Evolutionary conservation across 2,113 vertebrate species (phyloP).

Genomic region (Tachysurus fulvidraco): DNA sequence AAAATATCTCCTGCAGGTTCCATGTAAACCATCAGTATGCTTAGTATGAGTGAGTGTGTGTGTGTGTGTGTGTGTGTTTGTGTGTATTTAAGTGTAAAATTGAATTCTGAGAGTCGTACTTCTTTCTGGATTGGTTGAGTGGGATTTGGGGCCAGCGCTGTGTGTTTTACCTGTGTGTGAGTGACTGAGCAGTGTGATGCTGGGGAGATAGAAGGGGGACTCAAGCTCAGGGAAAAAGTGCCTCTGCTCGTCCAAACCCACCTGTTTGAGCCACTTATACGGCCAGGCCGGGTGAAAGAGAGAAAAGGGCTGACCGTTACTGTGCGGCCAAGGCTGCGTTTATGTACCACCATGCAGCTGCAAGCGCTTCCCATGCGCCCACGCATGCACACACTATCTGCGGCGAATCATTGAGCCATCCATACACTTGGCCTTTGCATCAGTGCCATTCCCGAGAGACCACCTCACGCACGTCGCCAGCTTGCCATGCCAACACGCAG

Average conservation of each 20-base stretch:
- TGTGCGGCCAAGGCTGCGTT: constrained; percentile 66
- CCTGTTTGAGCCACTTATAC: constrained; percentile 78
- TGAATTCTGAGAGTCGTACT: constrained; percentile 6
- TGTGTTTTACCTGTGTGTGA: constrained; percentile 55
- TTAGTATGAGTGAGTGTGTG: constrained; percentile 3
- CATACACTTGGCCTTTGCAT: constrained; percentile 43
- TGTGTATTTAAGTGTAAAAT: background rate
- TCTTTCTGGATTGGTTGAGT: constrained; percentile 27
- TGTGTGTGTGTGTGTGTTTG: background rate
- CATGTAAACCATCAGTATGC: constrained; percentile 10
- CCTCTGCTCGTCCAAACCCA: constrained; percentile 73
- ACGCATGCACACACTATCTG: constrained; percentile 71
- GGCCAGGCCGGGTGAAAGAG: constrained; percentile 71
- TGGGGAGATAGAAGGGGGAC: constrained; percentile 45
- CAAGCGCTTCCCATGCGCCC: constrained; percentile 68
- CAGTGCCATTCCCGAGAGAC: constrained; percentile 41
- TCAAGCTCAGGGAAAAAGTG: constrained; percentile 62
- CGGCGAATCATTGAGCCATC: constrained; percentile 43
- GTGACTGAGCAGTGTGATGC: constrained; percentile 54
- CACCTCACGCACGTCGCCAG: constrained; percentile 55
- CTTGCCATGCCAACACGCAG: constrained; percentile 74
- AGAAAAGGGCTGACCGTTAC: constrained; percentile 79
- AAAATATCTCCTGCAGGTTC: background rate
- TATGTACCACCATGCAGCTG: constrained; percentile 71
- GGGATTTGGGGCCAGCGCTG: constrained; percentile 39